Percentiles rank a stretch among this genome's conserved stretches.
Evolutionary conservation across 2,113 vertebrate species (phyloP).

Genomic region (rat (Rattus norvegicus)): DNA sequence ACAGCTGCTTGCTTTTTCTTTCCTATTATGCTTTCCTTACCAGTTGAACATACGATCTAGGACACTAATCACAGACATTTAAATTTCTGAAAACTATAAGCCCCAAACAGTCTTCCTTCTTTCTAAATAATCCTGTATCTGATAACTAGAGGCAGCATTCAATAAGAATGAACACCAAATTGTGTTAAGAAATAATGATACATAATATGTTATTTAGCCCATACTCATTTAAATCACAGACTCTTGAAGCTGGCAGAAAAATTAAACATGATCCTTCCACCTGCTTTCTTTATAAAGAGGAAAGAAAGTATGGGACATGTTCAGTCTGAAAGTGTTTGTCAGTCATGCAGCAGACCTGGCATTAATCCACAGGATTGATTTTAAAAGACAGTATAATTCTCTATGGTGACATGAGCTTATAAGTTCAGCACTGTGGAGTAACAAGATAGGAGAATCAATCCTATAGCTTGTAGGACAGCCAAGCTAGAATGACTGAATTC

Average conservation of each 20-base stretch:
- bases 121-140: background rate
- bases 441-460: background rate
- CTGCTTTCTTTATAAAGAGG: background rate
- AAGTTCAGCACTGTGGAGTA: no score
- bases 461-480: no score
- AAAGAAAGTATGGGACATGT: background rate
- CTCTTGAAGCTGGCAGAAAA: background rate
- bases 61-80: background rate
- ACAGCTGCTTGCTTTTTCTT: rapidly evolving
- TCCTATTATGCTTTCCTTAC: background rate
- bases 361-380: background rate
- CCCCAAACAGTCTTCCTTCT: background rate
- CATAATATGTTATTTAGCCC: background rate
- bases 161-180: background rate
- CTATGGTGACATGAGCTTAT: background rate
- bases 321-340: background rate
- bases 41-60: background rate
- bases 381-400: no score
- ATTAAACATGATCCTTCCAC: background rate
- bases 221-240: background rate
- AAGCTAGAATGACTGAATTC: background rate
- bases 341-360: background rate
- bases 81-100: background rate
- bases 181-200: background rate
- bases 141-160: background rate